Base-by-base conservation (phyloP, 2,113 vertebrate species). In the Eublepharis macularius region DNA sequence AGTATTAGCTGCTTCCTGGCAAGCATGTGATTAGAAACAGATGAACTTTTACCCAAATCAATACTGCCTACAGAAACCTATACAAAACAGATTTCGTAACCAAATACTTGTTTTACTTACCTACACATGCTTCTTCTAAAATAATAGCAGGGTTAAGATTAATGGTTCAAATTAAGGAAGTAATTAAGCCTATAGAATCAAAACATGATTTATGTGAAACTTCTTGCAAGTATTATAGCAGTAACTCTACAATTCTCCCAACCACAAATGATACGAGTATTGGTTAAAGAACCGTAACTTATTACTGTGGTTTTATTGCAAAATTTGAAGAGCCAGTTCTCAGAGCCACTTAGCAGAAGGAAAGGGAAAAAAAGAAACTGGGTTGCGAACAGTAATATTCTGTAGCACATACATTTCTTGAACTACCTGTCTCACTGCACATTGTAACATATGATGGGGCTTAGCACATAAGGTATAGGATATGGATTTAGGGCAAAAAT, bases 1-100 rank as follows among this genome's bases (percentile, higher is more conserved):
- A 63, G 76, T 79, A 74, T 90, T 86, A 43, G 41, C 0, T 4
- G 68, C 49, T 88, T 87, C 73, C 19, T 60, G 80, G 54, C 2
- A 0, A 0, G 17, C 29, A 9, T 43, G 60, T 77, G 51, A 16
- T 66, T 1, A 89, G 34, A 41, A 79, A 79, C 32, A 77, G 79
- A 78, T 76, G 68, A 36, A 45, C 43, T 41, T 82, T 80, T 24
- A 80, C 60, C 26, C 0, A 2, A 72, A 88, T n/a, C 4, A 12
- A 76, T 36, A 16, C 4, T 82, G 91, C 49, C 76, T 90, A 47
- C 74, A 65, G 12, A 1, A 51, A 84, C 70, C 49, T 75, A 72
- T 45, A 76, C 73, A 49, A 45, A 6, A 73, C 17, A 32, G 10
- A 8, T 6, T n/a, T 82, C 11, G 68, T 65, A 78, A 36, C 45